phyloP scores from a whole-genome alignment of 2,113 vertebrate genomes.

The Corythornis vintsioides region DNA sequence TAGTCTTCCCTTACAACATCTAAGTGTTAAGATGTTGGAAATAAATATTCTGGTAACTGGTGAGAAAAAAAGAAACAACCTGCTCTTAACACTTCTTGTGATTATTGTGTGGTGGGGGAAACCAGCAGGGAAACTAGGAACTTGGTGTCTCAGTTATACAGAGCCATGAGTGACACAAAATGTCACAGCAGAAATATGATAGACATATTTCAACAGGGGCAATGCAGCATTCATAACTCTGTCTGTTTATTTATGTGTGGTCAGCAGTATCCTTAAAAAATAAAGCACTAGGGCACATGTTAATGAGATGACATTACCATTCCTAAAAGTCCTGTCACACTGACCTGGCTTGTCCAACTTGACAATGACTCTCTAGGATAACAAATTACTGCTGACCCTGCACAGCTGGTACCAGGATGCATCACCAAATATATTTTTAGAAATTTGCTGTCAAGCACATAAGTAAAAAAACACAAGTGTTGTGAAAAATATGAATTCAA shows the following conservation, averaged over 20 bases:
- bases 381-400: not conserved
- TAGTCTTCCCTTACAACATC: not conserved
- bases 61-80: not conserved
- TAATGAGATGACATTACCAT: not conserved
- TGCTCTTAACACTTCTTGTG: not conserved
- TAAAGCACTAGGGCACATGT: not conserved
- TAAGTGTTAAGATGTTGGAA: not conserved
- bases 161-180: not conserved
- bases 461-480: not conserved
- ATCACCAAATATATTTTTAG: not conserved
- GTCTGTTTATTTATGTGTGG: not conserved
- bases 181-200: not conserved
- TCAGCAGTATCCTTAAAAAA: not conserved
- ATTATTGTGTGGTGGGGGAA: not conserved
- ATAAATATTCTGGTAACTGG: not conserved
- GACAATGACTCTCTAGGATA: not conserved
- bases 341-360: not conserved
- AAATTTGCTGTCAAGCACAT: not conserved
- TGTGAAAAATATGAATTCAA: not conserved
- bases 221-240: not conserved
- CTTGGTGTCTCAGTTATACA: not conserved
- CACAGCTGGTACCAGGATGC: not conserved
- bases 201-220: not conserved
- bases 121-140: not conserved
- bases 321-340: not conserved